Evolutionary conservation across 2,113 vertebrate species (phyloP).

Genomic region (Hemicordylus capensis): DNA sequence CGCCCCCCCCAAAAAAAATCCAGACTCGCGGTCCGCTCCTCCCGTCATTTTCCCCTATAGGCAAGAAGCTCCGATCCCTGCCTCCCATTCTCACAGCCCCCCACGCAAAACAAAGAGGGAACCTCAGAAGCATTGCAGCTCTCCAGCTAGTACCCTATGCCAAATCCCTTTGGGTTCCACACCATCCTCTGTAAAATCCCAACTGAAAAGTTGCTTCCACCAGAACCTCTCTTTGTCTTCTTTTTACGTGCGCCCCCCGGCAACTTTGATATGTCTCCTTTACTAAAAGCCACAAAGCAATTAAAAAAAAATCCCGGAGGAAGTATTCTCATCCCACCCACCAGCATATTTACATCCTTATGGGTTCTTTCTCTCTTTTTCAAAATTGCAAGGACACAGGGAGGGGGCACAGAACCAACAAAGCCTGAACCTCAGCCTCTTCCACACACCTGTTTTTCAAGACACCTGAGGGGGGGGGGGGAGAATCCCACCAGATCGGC

Average conservation of each 20-base stretch:
- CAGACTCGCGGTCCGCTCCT: neutral
- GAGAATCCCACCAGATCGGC: neutral
- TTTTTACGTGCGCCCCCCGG: neutral
- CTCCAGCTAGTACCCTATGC: neutral
- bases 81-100: neutral
- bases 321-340: neutral
- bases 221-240: constrained; percentile 15
- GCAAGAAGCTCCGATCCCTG: constrained; percentile 3
- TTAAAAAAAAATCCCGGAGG: neutral
- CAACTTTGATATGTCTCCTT: constrained; percentile 1
- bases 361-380: neutral
- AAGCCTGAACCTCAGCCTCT: neutral
- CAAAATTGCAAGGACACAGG: neutral
- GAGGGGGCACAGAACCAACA: neutral
- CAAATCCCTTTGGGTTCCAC: neutral
- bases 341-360: neutral
- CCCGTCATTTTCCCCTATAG: neutral
- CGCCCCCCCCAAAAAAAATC: no score
- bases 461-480: neutral
- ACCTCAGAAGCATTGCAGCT: neutral
- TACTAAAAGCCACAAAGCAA: neutral
- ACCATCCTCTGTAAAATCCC: neutral
- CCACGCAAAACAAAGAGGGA: neutral
- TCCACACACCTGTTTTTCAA: constrained; percentile 37
- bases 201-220: constrained; percentile 16